These are phyloP conservation scores for Enteromius thamalakanensis DNA, from an alignment of 2,797 vertebrate species.

Conservation along the genomic window DNA sequence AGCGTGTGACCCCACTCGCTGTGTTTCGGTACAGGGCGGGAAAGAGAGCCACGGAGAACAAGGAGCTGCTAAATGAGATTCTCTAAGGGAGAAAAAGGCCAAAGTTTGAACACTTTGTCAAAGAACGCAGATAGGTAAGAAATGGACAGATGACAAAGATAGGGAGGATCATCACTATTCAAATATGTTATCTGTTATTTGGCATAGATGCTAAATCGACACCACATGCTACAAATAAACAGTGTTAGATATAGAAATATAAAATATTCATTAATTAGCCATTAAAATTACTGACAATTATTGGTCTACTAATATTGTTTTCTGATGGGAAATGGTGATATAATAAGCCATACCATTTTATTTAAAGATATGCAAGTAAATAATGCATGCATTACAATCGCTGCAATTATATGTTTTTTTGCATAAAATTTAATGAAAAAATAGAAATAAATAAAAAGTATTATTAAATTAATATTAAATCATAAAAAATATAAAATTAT, in stretches of 20 bases:
- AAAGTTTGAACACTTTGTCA: neutral
- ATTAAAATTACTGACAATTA: neutral
- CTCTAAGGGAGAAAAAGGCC: neutral
- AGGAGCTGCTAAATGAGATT: slow-evolving; percentile 5
- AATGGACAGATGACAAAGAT: neutral
- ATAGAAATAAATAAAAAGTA: neutral
- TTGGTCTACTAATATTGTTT: neutral
- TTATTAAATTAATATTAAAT: too few species aligned
- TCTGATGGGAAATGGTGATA: neutral
- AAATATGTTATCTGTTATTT: neutral
- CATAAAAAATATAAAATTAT: too few species aligned
- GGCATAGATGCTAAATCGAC: neutral
- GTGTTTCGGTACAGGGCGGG: neutral
- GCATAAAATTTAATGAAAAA: neutral
- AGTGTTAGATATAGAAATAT: neutral
- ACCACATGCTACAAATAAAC: neutral
- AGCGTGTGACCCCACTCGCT: slow-evolving; percentile 22
- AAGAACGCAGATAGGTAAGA: neutral
- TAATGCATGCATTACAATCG: neutral
- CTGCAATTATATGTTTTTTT: neutral
- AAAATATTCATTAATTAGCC: neutral
- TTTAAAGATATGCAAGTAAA: neutral
- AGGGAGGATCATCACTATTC: neutral
- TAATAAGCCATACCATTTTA: neutral
- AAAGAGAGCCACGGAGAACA: slow-evolving; percentile 15